Evolutionary conservation across 2,888 invertebrate genomes (phyloP).

Genomic region (Nudaria mundana): DNA sequence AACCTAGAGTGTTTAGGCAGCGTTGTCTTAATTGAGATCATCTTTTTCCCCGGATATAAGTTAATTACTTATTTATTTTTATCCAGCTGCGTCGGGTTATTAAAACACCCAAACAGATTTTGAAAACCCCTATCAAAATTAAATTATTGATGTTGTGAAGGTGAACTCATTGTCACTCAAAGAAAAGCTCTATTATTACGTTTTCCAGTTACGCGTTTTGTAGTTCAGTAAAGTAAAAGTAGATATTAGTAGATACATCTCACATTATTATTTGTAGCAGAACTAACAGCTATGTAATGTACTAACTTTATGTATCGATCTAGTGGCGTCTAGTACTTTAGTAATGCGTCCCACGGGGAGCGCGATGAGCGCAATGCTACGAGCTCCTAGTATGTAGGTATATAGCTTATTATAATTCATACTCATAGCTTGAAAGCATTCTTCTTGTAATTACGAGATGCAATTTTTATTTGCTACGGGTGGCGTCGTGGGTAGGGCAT

Average conservation of each 20-base stretch:
- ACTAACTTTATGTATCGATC: conserved; percentile 72
- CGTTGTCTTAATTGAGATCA: too few species aligned
- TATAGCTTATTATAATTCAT: conserved; percentile 34
- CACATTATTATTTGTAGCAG: conserved; percentile 47
- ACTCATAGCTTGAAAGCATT: conserved; percentile 30
- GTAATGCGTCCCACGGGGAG: conserved; percentile 72
- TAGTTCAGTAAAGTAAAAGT: conserved; percentile 24
- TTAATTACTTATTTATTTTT: too few species aligned
- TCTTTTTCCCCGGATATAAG: too few species aligned
- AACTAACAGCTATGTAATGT: conserved; percentile 56
- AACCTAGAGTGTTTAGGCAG: too few species aligned
- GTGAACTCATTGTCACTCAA: too few species aligned
- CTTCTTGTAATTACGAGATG: conserved; percentile 6
- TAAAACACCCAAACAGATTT: too few species aligned
- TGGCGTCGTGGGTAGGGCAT: too few species aligned
- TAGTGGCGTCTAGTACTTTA: conserved; percentile 69
- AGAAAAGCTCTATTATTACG: too few species aligned
- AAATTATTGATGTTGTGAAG: too few species aligned
- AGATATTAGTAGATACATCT: too few species aligned
- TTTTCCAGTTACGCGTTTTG: conserved; percentile 14
- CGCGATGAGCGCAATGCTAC: conserved; percentile 73
- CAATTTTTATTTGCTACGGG: background rate
- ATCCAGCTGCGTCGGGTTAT: too few species aligned
- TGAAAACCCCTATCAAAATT: too few species aligned
- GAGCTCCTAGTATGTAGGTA: conserved; percentile 49